Evolutionary conservation across 2,113 vertebrate species (phyloP).

Genomic region (Heterocephalus glaber): DNA sequence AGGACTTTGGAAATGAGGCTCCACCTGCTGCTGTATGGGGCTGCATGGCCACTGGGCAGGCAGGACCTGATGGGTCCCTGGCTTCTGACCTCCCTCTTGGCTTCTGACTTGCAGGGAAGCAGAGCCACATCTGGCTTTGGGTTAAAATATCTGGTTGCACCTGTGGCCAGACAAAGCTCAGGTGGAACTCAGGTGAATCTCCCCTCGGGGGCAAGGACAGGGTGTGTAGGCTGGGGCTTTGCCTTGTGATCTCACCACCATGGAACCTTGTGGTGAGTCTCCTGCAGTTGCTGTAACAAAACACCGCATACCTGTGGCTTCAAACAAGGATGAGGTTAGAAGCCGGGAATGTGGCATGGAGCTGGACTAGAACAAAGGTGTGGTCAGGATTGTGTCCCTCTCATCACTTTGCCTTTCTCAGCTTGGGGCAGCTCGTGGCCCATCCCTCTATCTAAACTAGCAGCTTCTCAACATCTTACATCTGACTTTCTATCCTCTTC

Average conservation of each 20-base stretch:
- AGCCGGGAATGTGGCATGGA: rapidly evolving
- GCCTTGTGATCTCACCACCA: rapidly evolving
- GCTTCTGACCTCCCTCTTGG: not conserved
- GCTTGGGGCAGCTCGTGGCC: not conserved
- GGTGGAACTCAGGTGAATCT: too few species aligned
- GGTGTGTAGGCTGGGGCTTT: not conserved
- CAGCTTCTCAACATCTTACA: rapidly evolving
- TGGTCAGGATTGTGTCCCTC: not conserved
- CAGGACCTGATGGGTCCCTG: not conserved
- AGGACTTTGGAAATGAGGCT: not conserved
- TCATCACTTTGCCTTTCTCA: rapidly evolving
- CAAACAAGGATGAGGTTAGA: rapidly evolving
- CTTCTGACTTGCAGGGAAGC: not conserved
- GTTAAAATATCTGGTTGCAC: not conserved
- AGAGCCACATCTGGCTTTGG: not conserved
- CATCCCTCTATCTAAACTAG: rapidly evolving
- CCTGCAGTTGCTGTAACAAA: rapidly evolving
- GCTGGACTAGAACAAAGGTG: not conserved
- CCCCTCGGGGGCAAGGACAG: rapidly evolving
- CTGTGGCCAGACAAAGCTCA: not conserved
- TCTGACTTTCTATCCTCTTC: not conserved
- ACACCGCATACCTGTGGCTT: not conserved
- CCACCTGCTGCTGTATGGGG: not conserved
- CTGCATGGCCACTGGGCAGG: not conserved
- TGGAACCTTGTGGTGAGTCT: not conserved